These are phyloP conservation scores for Choloepus didactylus DNA, from an alignment of 2,797 vertebrate species.

Conservation along the genomic window DNA sequence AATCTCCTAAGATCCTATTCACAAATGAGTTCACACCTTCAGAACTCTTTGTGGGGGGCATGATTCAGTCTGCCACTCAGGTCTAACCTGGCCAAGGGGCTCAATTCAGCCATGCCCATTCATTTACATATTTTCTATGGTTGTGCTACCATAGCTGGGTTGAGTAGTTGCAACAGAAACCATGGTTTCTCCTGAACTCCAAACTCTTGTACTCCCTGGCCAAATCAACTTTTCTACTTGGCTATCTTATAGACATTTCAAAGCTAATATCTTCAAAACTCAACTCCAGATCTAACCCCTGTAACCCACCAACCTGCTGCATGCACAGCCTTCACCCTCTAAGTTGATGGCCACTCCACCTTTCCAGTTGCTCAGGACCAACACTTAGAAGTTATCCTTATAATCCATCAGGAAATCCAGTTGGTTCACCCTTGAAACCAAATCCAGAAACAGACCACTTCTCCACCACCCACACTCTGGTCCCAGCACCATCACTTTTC, in stretches of 20 bases:
- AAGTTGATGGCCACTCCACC: not conserved
- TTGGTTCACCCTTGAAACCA: not conserved
- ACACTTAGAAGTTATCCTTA: not conserved
- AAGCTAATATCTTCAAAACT: not conserved
- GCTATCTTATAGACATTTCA: not conserved
- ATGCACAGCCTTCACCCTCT: not conserved
- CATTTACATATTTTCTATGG: not conserved
- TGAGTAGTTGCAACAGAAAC: not conserved
- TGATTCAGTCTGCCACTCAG: no score
- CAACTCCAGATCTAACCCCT: not conserved
- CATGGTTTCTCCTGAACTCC: not conserved
- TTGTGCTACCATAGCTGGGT: not conserved
- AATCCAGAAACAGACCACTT: not conserved
- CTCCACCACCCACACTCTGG: not conserved
- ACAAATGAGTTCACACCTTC: no score
- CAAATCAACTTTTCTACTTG: not conserved
- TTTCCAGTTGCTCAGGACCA: not conserved
- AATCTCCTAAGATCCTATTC: no score
- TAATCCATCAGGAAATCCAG: not conserved
- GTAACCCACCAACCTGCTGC: not conserved
- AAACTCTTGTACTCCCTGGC: not conserved
- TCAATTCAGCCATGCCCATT: not conserved
- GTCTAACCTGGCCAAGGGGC: not conserved
- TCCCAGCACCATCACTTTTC: not conserved
- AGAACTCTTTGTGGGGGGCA: no score